phyloP scores from a whole-genome alignment of 2,797 vertebrate species.

The Eleutherodactylus coqui region DNA sequence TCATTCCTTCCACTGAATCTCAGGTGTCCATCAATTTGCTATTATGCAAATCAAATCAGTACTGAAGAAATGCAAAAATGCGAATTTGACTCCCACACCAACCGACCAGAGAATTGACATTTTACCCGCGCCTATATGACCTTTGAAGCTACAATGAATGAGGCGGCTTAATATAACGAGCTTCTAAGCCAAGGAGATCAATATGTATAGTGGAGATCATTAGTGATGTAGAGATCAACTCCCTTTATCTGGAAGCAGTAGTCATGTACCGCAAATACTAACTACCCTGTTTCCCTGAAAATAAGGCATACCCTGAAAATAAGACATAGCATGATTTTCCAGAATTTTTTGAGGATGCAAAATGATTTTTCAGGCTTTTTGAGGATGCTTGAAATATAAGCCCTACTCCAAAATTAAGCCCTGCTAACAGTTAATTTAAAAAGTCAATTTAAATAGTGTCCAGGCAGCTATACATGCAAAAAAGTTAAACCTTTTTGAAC shows the following conservation, averaged over 20 bases:
- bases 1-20: background rate
- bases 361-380: too few relatives aligned
- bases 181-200: background rate
- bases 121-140: background rate
- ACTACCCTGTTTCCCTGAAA: too few relatives aligned
- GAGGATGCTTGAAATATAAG: too few relatives aligned
- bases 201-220: background rate
- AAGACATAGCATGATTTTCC: too few relatives aligned
- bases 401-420: too few relatives aligned
- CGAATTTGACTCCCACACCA: background rate
- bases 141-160: background rate
- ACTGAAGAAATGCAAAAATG: background rate
- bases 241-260: background rate
- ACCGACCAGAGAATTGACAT: background rate
- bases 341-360: too few relatives aligned
- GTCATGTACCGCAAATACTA: background rate
- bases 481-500: too few relatives aligned
- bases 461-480: too few relatives aligned
- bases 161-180: background rate
- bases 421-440: too few relatives aligned
- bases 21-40: background rate
- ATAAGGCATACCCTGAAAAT: too few relatives aligned
- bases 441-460: too few relatives aligned
- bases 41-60: slow-evolving; percentile 23
- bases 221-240: background rate